Conservation (phyloP, 2,113 vertebrate genomes). For the Halcyon malimbica region DNA sequence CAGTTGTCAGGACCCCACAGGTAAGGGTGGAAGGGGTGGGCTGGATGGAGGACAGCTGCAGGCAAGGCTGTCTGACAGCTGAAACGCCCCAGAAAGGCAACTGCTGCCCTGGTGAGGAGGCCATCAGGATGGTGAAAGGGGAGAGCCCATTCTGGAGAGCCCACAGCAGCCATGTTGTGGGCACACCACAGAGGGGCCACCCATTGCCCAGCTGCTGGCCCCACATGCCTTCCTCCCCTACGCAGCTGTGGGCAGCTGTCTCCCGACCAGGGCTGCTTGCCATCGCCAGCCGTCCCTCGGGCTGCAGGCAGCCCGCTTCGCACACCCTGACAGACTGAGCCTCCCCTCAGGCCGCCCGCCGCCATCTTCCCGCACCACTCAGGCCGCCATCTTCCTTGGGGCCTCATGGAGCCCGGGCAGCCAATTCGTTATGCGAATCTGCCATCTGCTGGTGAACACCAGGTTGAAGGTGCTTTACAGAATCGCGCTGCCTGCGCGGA, state of each 20-base stretch:
- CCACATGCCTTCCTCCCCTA: accelerated
- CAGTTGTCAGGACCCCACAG: background rate
- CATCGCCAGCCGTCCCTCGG: accelerated
- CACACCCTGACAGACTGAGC: accelerated
- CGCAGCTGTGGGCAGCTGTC: background rate
- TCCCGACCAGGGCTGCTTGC: too few species aligned
- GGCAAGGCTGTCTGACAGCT: background rate
- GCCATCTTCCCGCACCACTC: background rate
- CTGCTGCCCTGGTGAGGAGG: too few species aligned
- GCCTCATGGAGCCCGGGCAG: accelerated
- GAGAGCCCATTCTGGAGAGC: accelerated
- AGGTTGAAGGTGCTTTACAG: too few species aligned
- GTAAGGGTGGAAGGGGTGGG: background rate
- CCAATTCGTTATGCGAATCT: background rate
- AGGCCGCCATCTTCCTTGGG: background rate
- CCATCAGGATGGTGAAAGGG: accelerated
- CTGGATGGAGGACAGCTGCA: background rate
- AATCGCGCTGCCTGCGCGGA: background rate
- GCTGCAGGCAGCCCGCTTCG: accelerated
- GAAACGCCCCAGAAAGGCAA: background rate
- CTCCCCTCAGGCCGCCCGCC: accelerated
- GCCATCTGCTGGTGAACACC: constrained; percentile 32
- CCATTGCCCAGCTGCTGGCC: too few species aligned
- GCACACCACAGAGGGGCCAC: accelerated
- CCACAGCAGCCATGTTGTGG: accelerated